Conservation (phyloP, 2,888 invertebrate genomes). For the Dicyrtomina minuta region DNA sequence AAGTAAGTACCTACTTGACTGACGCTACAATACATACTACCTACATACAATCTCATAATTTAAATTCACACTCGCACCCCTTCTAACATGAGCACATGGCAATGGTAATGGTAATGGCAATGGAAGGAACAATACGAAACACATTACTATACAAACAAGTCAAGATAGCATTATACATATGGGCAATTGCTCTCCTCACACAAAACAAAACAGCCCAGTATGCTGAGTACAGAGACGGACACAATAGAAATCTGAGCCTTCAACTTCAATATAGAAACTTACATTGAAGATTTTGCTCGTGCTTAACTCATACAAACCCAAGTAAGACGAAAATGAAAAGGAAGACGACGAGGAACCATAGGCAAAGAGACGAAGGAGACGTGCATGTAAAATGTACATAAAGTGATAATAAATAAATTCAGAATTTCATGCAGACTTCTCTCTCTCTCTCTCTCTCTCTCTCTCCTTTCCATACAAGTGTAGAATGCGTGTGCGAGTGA, state of each 20-base stretch:
- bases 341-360: neutral
- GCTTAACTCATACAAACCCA: neutral
- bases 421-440: conserved; percentile 9
- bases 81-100: neutral
- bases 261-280: conserved; percentile 4
- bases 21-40: no score
- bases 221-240: no score
- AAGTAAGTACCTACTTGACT: no score
- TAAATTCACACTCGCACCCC: conserved; percentile 19
- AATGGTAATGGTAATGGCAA: neutral
- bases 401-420: conserved; percentile 15
- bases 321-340: no score
- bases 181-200: no score
- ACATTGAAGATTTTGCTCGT: conserved; percentile 5
- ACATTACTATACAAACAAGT: no score
- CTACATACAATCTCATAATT: conserved; percentile 10
- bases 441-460: neutral
- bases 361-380: no score
- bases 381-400: conserved; percentile 5
- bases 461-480: neutral
- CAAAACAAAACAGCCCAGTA: no score
- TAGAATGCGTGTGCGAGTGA: no score
- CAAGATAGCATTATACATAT: no score
- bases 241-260: conserved; percentile 15
- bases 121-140: no score